A percentile compares a stretch with the other conserved stretches of the same genome.
Evolutionary conservation across 2,797 vertebrate genomes (phyloP).

Genomic region (Chrosomus eos): DNA sequence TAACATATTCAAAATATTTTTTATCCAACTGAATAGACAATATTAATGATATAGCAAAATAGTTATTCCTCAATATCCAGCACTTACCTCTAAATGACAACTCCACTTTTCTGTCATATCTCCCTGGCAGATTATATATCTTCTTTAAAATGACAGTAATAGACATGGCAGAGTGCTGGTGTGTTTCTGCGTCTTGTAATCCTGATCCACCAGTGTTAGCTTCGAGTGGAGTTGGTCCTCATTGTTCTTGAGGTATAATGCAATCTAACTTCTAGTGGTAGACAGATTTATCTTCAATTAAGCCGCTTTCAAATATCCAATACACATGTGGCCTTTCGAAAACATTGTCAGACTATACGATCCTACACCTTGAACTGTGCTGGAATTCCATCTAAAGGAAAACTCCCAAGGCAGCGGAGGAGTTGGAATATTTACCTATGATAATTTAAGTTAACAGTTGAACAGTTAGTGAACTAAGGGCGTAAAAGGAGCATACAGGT

Average conservation of each 20-base stretch:
- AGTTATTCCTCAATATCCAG: background rate
- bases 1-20: background rate
- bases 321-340: background rate
- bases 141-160: slow-evolving; percentile 80
- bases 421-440: slow-evolving; percentile 52
- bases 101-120: slow-evolving; percentile 84
- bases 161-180: slow-evolving; percentile 76
- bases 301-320: background rate
- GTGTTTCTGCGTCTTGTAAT: background rate
- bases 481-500: slow-evolving; percentile 16
- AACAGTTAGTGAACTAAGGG: slow-evolving; percentile 25
- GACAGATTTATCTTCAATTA: background rate
- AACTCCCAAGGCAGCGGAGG: background rate
- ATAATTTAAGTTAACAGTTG: slow-evolving; percentile 45
- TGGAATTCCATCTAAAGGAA: slow-evolving; percentile 13
- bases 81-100: slow-evolving; percentile 84
- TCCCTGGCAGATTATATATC: slow-evolving; percentile 84
- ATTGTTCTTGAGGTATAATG: slow-evolving; percentile 20
- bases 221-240: background rate
- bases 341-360: background rate
- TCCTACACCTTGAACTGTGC: background rate
- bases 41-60: background rate
- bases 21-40: background rate
- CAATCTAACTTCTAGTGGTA: background rate
- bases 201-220: background rate